Evolutionary conservation across 2,888 invertebrate species (phyloP), one percentile per base, ranked within the genome.

Genomic region (Myopa testacea): DNA sequence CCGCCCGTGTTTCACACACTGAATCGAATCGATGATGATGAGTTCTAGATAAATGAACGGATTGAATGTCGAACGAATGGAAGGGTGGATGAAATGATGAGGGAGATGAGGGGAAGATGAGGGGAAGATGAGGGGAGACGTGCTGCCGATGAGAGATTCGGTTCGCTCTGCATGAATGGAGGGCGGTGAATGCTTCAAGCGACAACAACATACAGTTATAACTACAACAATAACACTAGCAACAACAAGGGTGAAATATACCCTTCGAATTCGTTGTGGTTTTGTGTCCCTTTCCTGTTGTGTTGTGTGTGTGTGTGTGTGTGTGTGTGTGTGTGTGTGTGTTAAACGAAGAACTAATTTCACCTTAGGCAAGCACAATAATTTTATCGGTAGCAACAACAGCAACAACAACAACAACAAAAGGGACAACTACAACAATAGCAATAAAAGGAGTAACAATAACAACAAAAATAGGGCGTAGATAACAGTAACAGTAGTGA

Each of bases 341-440:
- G 37, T 55, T 38, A 45, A 45, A 6, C 6, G 45, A 26, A 10
- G 52, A 65, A 50, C 45, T 45, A 45, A 68, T 50, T 14, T 45
- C 45, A 76, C 60, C 76, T 69, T 76, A 76, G 69, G 69, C 69
- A 69, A 62, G 76, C 76, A 70, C 69, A 68, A 70, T 45, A 76
- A 69, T 70, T 65, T 8, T n/a, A 55, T 55, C 55, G 16, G n/a
- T 14, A 67, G 14, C 50, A 75, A 67, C 58, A 68, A 55, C 67
- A 69, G 58, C 50, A 52, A 40, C 45, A 76, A 75, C 50, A 52
- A 40, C 45, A 76, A 75, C 62, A 50, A 16, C 34, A 8, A 52
- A 34, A 8, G 14, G 67, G 50, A 52, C 69, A 69, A 58, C 58
- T 58, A 19, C 69, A 76, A 19, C 55, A 68, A 26, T 40, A 70